Evolutionary conservation across 2,888 invertebrate genomes (phyloP), one percentile per base, ranked within the genome.

Genomic region (Mythimna pallens): DNA sequence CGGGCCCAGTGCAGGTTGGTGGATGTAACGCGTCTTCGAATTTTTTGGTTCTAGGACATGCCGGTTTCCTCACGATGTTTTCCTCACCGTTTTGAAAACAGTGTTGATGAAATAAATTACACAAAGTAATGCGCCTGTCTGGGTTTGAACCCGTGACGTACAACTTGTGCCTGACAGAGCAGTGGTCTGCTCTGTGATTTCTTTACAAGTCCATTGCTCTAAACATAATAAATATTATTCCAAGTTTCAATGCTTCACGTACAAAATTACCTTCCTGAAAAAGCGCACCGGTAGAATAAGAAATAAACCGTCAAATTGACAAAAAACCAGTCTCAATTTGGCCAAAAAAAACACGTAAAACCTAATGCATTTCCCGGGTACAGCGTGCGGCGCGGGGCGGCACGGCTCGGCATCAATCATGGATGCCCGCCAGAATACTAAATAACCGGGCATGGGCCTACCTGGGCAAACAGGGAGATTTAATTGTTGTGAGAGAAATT

Each of bases 281-380:
- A 61, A 59, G 30, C 65, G 47, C 79, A 43, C 58, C 65, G n/a
- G 8, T n/a, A 63, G 43, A 65, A 69, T 68, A 71, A 78, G 63
- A 82, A 78, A 81, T 63, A 76, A 67, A 64, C 52, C 65, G 30
- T 50, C 61, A 65, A 63, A 65, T 68, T 50, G 54, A 50, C 30
- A 67, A 70, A 76, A 71, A 65, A 63, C 20, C 62, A 64, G 52
- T 47, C 82, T 61, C 74, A 62, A 82, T 74, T 75, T 69, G 70
- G 66, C 20, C 61, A 78, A 75, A 72, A 36, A 40, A 43, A 76
- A 72, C 57, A 73, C 66, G 69, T 55, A 64, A 80, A 84, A 67
- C 73, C 71, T 85, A 84, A 84, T 84, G 84, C 85, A 82, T 85
- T 85, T 84, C 75, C 85, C 83, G 74, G 61, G 83, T 84, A 80